Evolutionary conservation across 2,113 vertebrate genomes (phyloP).

Genomic region (Sus scrofa): DNA sequence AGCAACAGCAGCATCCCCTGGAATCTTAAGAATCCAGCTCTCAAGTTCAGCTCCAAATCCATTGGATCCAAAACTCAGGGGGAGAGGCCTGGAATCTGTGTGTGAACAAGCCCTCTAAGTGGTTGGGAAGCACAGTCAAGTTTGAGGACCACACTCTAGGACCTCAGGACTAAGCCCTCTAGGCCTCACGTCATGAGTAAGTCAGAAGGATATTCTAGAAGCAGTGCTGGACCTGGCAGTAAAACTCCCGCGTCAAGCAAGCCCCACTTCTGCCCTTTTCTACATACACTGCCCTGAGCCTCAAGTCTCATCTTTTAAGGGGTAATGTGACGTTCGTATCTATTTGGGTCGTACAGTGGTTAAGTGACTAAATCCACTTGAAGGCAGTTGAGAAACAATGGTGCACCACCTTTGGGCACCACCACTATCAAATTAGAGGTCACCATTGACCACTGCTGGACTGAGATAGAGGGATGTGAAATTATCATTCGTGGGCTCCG

Average conservation of each 20-base stretch:
- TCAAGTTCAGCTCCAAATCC: background rate
- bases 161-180: background rate
- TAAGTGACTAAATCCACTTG: background rate
- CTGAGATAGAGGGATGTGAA: background rate
- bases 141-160: background rate
- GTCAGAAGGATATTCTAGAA: background rate
- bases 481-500: rapidly evolving
- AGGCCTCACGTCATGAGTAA: background rate
- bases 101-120: background rate
- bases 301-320: background rate
- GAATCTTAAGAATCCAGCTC: background rate
- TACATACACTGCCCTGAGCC: background rate
- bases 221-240: background rate
- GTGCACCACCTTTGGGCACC: too few relatives aligned
- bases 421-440: background rate
- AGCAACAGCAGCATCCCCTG: background rate
- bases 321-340: too few relatives aligned
- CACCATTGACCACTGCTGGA: background rate
- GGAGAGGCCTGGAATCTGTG: too few relatives aligned
- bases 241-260: background rate
- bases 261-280: background rate
- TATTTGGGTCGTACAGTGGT: rapidly evolving
- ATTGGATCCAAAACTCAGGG: background rate
- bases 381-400: background rate
- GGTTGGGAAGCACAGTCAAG: background rate